These are phyloP conservation scores for Morbakka virulenta DNA, from an alignment of 30 jellyfish, hydroid and myxozoan genomes.

Conservation along the genomic window DNA sequence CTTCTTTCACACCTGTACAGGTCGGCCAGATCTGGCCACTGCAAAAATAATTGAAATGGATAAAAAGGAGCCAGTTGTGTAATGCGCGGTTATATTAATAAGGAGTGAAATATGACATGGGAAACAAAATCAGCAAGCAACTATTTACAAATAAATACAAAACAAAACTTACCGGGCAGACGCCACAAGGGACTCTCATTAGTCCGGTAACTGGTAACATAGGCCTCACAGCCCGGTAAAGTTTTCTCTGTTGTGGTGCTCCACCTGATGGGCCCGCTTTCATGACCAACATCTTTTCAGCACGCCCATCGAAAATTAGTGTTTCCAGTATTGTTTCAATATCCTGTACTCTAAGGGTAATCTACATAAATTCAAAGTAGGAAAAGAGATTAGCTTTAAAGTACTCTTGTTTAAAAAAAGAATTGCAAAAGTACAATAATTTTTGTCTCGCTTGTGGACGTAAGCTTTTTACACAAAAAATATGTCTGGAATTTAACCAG, in stretches of 20 bases:
- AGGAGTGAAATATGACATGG: neutral
- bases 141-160: neutral
- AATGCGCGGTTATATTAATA: no score
- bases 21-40: no score
- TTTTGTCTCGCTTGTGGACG: no score
- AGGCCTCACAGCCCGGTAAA: conserved; percentile 72
- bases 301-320: conserved; percentile 88
- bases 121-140: neutral
- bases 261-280: conserved; percentile 26
- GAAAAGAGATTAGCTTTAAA: neutral
- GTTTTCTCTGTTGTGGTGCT: conserved; percentile 61
- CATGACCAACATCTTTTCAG: conserved; percentile 68
- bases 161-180: conserved; percentile 64
- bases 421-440: no score
- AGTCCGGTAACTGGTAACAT: conserved; percentile 81
- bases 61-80: no score
- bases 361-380: conserved; percentile 38
- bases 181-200: conserved; percentile 95
- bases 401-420: no score
- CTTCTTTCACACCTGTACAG: no score
- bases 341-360: conserved; percentile 72
- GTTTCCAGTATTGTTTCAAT: conserved; percentile 91
- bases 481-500: no score
- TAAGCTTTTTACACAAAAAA: no score
- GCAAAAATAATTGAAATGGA: no score